A percentile compares a stretch with the other conserved stretches of the same genome.
Conservation (phyloP, 2,113 vertebrate genomes). For the Clarias macrocephalus region DNA sequence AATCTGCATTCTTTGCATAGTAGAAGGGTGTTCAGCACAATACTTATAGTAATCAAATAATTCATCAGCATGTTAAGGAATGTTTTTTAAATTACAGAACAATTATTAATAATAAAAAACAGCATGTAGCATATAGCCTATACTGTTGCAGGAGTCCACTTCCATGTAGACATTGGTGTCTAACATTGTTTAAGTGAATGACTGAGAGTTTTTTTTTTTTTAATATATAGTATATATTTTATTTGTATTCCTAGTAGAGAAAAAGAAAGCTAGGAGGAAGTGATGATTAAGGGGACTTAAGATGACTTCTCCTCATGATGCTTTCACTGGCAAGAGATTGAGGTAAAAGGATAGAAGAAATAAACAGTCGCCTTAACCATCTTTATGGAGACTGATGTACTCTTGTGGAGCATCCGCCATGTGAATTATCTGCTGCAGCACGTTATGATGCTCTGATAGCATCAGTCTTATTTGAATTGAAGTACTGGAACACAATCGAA, state of each 20-base stretch:
- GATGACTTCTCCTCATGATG: slow-evolving; percentile 36
- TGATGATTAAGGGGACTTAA: slow-evolving; percentile 54
- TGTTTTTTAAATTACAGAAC: background rate
- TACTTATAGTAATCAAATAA: background rate
- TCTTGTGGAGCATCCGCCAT: background rate
- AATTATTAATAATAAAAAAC: background rate
- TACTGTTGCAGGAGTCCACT: background rate
- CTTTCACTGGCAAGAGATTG: slow-evolving; percentile 21
- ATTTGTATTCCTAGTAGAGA: no score
- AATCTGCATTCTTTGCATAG: no score
- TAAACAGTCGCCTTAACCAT: slow-evolving; percentile 67
- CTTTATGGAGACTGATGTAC: slow-evolving; percentile 65
- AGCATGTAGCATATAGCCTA: background rate
- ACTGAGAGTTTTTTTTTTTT: background rate
- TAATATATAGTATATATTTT: background rate
- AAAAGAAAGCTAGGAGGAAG: background rate
- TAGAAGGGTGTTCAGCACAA: background rate
- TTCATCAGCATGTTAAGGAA: background rate
- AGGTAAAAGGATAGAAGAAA: no score
- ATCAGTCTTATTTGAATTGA: background rate
- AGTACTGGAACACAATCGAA: background rate
- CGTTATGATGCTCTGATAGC: background rate
- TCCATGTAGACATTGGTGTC: background rate
- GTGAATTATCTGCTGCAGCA: background rate
- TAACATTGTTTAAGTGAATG: background rate